Evolutionary conservation across 2,888 invertebrate species (phyloP).

Genomic region (Adela reaumurella): DNA sequence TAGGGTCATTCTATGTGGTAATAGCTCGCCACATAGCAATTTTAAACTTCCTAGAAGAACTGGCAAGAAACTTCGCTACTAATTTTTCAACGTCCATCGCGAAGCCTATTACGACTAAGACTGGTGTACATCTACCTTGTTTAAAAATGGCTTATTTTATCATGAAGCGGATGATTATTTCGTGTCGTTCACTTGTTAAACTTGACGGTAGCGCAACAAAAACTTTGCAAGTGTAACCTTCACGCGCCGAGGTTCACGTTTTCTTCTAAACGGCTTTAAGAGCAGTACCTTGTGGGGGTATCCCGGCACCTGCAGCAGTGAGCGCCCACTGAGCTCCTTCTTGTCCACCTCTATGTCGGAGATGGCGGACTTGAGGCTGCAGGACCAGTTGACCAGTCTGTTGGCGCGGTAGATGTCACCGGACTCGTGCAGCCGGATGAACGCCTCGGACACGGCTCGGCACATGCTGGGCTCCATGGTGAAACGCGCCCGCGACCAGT

Average conservation of each 20-base stretch:
- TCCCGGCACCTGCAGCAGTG: conserved; percentile 85
- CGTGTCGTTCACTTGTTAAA: conserved; percentile 93
- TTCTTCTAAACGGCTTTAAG: conserved; percentile 97
- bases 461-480: conserved; percentile 93
- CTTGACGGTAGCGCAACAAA: conserved; percentile 88
- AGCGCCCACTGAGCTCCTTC: conserved; percentile 80
- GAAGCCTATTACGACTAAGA: no score
- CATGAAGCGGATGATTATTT: conserved; percentile 98
- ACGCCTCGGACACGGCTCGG: conserved; percentile 90
- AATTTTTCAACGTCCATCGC: no score
- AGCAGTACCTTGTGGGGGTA: conserved; percentile 71
- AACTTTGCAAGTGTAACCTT: no score
- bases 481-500: conserved; percentile 93
- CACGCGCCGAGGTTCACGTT: conserved; percentile 81
- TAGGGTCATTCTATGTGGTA: no score
- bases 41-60: no score
- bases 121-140: no score
- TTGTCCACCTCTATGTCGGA: conserved; percentile 99
- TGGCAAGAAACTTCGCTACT: no score
- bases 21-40: no score
- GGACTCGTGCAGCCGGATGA: conserved; percentile 82
- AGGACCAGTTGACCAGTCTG: conserved; percentile 98
- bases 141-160: conserved; percentile 50
- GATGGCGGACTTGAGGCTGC: conserved; percentile 92
- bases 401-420: conserved; percentile 92